Evolutionary conservation across 2,888 invertebrate genomes (phyloP).

Genomic region (Clistopyga incitator): DNA sequence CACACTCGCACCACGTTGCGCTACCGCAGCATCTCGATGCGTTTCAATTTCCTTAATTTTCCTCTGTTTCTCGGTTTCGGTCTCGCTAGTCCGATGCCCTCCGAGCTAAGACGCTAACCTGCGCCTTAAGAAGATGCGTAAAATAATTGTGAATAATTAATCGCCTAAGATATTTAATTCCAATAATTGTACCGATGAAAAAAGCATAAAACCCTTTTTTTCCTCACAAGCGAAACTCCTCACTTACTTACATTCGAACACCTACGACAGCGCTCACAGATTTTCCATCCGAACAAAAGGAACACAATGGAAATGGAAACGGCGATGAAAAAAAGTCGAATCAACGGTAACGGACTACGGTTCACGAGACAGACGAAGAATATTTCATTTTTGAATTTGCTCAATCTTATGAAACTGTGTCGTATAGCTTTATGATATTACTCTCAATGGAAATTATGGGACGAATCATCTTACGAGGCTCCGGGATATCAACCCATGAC

Average conservation of each 20-base stretch:
- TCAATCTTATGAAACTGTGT: neutral
- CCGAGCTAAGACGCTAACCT: slow-evolving; percentile 10
- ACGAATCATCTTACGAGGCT: neutral
- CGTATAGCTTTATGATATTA: neutral
- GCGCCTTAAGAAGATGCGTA: neutral
- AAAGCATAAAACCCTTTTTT: too few relatives aligned
- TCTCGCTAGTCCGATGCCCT: slow-evolving; percentile 15
- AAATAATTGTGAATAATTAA: neutral
- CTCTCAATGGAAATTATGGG: slow-evolving; percentile 1
- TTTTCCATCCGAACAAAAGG: too few relatives aligned
- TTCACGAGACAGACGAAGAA: too few relatives aligned
- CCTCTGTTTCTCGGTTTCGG: slow-evolving; percentile 26
- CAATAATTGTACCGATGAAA: too few relatives aligned
- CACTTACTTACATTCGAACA: too few relatives aligned
- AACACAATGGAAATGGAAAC: too few relatives aligned
- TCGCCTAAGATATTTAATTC: too few relatives aligned
- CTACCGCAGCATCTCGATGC: slow-evolving; percentile 44
- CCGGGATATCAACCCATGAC: slow-evolving; percentile 2
- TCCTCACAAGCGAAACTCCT: too few relatives aligned
- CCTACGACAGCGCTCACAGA: too few relatives aligned
- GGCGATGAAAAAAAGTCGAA: neutral
- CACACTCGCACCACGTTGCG: slow-evolving; percentile 4
- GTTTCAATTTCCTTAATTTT: slow-evolving; percentile 61
- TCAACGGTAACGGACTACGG: neutral
- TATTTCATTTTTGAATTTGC: too few relatives aligned